These are phyloP conservation scores for Leptinotarsa peninsularis DNA, from an alignment of 2,888 invertebrate species.

Conservation along the genomic window DNA sequence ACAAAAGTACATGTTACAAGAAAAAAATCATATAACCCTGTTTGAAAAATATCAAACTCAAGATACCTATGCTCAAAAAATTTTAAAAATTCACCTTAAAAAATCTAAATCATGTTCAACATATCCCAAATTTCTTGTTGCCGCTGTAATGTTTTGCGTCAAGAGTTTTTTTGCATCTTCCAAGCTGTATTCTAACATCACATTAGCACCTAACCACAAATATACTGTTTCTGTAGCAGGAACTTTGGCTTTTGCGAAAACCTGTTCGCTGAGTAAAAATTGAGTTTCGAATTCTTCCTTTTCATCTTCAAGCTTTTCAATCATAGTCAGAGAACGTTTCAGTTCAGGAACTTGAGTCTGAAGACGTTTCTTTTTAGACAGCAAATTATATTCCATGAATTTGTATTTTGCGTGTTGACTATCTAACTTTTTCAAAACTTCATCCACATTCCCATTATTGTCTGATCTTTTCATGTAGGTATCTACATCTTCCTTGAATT, in stretches of 20 bases:
- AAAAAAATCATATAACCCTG: no score
- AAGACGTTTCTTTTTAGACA: slow-evolving; percentile 86
- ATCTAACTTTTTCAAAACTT: slow-evolving; percentile 87
- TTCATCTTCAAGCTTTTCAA: slow-evolving; percentile 86
- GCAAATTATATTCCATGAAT: slow-evolving; percentile 94
- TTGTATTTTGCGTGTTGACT: slow-evolving; percentile 97
- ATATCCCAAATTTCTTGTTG: slow-evolving; percentile 84
- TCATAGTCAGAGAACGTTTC: slow-evolving; percentile 90
- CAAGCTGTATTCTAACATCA: slow-evolving; percentile 95
- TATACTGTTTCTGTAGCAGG: slow-evolving; percentile 91
- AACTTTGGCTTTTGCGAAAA: slow-evolving; percentile 80
- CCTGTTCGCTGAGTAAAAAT: slow-evolving; percentile 93
- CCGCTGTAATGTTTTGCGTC: slow-evolving; percentile 84
- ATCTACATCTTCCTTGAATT: slow-evolving; percentile 91
- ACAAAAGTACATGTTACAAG: no score
- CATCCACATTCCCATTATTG: slow-evolving; percentile 85
- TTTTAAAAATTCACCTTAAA: slow-evolving; percentile 72
- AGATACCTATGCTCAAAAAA: neutral
- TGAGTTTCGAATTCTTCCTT: slow-evolving; percentile 86
- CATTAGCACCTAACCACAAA: slow-evolving; percentile 90
- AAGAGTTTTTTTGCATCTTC: slow-evolving; percentile 90
- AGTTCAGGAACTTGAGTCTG: slow-evolving; percentile 95
- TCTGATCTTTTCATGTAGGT: slow-evolving; percentile 88
- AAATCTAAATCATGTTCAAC: slow-evolving; percentile 95
- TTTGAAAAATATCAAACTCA: no score